Evolutionary conservation across 1,140 invertebrate genomes (phyloP).

Genomic region (Drosophila melanogaster): Release_6_plus_ISO1_MT NT_033777.3:15269501-15270000

Average conservation of each 20-base stretch:
- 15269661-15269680: slow-evolving; percentile 63
- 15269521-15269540: slow-evolving; percentile 87
- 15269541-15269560: slow-evolving; percentile 91
- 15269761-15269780: slow-evolving; percentile 92
- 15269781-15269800: slow-evolving; percentile 90
- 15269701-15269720: slow-evolving; percentile 40
- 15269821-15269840: slow-evolving; percentile 85
- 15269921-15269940: slow-evolving; percentile 85
- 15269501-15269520: slow-evolving; percentile 86
- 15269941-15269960: slow-evolving; percentile 91
- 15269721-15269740: slow-evolving; percentile 85
- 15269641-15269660: slow-evolving; percentile 39
- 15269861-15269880: slow-evolving; percentile 88
- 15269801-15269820: slow-evolving; percentile 86
- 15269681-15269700: slow-evolving; percentile 45
- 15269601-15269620: slow-evolving; percentile 86
- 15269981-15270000: slow-evolving; percentile 95
- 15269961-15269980: slow-evolving; percentile 96
- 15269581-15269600: slow-evolving; percentile 88
- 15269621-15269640: slow-evolving; percentile 54
- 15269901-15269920: slow-evolving; percentile 84
- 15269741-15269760: slow-evolving; percentile 89
- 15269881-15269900: slow-evolving; percentile 88
- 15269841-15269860: slow-evolving; percentile 87
- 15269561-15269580: slow-evolving; percentile 93